These are phyloP conservation scores for Acleris sparsana DNA, from an alignment of 2,888 invertebrate genomes.

Conservation along the genomic window DNA sequence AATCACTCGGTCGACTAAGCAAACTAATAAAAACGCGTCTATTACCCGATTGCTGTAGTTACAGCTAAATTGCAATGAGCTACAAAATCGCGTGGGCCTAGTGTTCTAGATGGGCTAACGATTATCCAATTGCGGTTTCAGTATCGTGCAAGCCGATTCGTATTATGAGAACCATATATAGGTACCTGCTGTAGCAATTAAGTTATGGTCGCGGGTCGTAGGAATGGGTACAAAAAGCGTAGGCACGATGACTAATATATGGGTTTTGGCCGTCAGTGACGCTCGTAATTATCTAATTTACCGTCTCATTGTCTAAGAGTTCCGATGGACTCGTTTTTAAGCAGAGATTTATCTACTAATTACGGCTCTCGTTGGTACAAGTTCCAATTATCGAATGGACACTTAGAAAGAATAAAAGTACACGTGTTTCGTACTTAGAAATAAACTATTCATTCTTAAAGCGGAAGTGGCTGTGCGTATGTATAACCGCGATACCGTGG, in stretches of 20 bases:
- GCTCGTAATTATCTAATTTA: constrained; percentile 15
- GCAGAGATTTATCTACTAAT: constrained; percentile 1
- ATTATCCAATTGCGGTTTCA: constrained; percentile 21
- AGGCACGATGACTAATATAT: constrained; percentile 10
- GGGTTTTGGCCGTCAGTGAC: constrained; percentile 18
- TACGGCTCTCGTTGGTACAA: not conserved
- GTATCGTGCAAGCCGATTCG: not conserved
- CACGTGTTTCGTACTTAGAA: not conserved
- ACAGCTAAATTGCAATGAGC: not conserved
- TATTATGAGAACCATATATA: not conserved
- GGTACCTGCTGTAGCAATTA: constrained; percentile 3
- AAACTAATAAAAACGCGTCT: too few relatives aligned
- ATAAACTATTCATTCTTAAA: not conserved
- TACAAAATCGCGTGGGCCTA: not conserved
- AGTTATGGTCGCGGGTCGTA: constrained; percentile 5
- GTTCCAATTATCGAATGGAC: not conserved
- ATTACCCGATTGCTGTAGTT: not conserved
- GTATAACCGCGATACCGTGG: too few relatives aligned
- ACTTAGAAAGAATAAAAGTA: too few relatives aligned
- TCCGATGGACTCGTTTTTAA: constrained; percentile 2
- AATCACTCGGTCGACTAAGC: not conserved
- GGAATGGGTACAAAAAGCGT: constrained; percentile 20
- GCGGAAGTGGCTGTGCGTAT: too few relatives aligned
- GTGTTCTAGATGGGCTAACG: constrained; percentile 10
- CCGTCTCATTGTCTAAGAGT: constrained; percentile 13